These are phyloP conservation scores for Euphysa ruthae DNA, from an alignment of 30 jellyfish, hydroid and myxozoan genomes.

Conservation along the genomic window DNA sequence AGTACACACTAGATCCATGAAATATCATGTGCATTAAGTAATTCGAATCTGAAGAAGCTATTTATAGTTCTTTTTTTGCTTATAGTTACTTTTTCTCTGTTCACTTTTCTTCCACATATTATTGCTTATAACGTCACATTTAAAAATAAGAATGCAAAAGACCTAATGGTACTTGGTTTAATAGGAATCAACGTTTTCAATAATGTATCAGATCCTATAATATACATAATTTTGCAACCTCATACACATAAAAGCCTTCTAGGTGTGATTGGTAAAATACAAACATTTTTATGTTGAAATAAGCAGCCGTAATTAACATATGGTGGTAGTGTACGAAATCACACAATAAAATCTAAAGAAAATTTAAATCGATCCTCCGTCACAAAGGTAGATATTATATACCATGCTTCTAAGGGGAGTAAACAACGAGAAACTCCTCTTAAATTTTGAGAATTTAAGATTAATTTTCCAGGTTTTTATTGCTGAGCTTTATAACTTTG, in stretches of 20 bases:
- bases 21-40: neutral
- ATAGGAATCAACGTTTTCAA: neutral
- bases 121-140: neutral
- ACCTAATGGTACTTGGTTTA: neutral
- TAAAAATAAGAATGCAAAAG: neutral
- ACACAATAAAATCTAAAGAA: no score
- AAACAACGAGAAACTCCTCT: no score
- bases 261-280: no score
- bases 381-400: no score
- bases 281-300: no score
- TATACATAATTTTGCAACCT: neutral
- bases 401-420: no score
- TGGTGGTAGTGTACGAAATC: no score
- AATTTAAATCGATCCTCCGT: no score
- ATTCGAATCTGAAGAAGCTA: neutral
- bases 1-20: neutral
- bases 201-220: conserved; percentile 5
- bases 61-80: neutral
- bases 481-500: no score
- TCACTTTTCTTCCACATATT: neutral
- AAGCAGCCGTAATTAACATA: no score
- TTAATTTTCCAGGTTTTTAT: no score
- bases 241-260: neutral
- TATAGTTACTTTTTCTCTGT: neutral
- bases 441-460: no score